phyloP scores from a whole-genome alignment of 2,113 vertebrate genomes.

The Sakesphorus luctuosus region DNA sequence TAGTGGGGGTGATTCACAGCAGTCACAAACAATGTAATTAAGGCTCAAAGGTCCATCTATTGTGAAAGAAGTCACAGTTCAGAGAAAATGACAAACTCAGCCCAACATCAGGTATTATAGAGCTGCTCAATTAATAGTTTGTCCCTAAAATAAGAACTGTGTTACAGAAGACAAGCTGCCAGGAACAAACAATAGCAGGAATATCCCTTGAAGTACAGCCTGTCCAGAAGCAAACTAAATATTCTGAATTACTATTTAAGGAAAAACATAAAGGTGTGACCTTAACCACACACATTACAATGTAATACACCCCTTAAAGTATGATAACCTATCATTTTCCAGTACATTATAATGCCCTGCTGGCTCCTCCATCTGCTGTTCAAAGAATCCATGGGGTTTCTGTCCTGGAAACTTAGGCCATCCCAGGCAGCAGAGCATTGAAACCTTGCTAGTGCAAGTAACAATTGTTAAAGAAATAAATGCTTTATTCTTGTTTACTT shows the following conservation, averaged over 20 bases:
- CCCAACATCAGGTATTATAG: not conserved
- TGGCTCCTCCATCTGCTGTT: not conserved
- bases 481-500: not conserved
- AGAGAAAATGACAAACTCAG: not conserved
- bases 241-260: not conserved
- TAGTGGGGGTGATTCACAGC: not conserved
- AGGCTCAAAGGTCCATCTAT: not conserved
- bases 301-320: not conserved
- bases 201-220: not conserved
- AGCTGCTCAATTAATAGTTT: not conserved
- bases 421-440: not conserved
- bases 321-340: rapidly evolving
- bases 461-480: not conserved
- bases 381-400: not conserved
- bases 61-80: not conserved
- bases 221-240: rapidly evolving
- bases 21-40: not conserved
- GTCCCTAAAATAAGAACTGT: not conserved
- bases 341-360: not conserved
- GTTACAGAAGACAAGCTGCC: not conserved
- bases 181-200: not conserved
- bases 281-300: not conserved
- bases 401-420: not conserved
- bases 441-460: not conserved
- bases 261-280: not conserved